Base-by-base conservation (phyloP, 2,113 vertebrate species). In the Pedionomus torquatus region DNA sequence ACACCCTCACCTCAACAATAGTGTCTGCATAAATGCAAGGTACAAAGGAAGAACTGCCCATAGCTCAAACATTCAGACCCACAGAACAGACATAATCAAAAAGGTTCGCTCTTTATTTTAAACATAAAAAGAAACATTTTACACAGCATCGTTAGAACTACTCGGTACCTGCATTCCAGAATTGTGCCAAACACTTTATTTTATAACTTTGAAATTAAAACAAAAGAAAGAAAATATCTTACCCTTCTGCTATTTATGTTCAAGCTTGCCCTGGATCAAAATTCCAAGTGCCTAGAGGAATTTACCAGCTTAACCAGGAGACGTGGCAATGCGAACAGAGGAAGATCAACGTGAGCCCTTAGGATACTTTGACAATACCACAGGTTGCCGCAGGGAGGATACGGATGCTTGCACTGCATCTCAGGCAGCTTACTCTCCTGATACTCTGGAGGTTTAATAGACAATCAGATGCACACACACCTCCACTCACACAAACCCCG, bases 31-130 rank as follows among this genome's bases (percentile, higher is more conserved):
- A 46, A 25, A 23, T 44, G 13, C 30, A 61, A 33, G 26, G 61
- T 31, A 55, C 30, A 76, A 80, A 35, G 48, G 35, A 57, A 88
- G 71, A 72, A 74, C 28, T 52, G 49, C 54, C 48, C 35, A 5
- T 4, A 79, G 63, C 51, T 83, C 76, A 90, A 72, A 94, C 30
- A 94, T 28, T 66, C 76, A 96, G 70, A 93, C 55, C n/a, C 72
- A 92, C 63, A 87, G 66, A 79, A 95, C 54, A 92, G 52, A 61
- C 19, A 70, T 97, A 97, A 97, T 93, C 90, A 97, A 97, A 97
- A 97, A 96, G 91, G 79, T 69, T 95, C n/a, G 41, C 44, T 97
- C 93, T 98, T 98, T 98, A 98, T 98, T 98, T 97, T 95, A 87
- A 95, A 97, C 95, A 95, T 96, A 97, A 92, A 98, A 97, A 97